Evolutionary conservation across 2,113 vertebrate species (phyloP).

Genomic region (Saccopteryx leptura): DNA sequence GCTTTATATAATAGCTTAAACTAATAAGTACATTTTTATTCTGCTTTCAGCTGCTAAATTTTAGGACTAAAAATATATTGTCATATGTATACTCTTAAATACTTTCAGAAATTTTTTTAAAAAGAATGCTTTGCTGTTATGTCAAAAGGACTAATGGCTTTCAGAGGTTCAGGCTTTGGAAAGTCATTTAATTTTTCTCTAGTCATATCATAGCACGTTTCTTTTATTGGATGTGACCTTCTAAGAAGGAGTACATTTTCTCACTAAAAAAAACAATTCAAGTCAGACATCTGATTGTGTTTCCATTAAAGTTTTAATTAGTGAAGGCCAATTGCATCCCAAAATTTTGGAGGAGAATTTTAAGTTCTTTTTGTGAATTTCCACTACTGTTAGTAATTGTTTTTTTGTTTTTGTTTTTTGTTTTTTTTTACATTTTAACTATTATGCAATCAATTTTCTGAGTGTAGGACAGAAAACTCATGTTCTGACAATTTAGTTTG

Average conservation of each 20-base stretch:
- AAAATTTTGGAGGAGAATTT: conserved; percentile 72
- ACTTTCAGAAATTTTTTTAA: background rate
- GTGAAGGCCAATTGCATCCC: conserved; percentile 39
- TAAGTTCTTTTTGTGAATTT: conserved; percentile 64
- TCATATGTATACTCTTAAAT: background rate
- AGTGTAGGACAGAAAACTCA: conserved; percentile 49
- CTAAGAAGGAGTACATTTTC: background rate
- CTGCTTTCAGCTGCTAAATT: background rate
- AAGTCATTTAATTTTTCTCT: background rate
- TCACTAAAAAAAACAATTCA: conserved; percentile 68
- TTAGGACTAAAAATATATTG: background rate
- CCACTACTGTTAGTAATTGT: background rate
- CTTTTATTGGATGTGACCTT: background rate
- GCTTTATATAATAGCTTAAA: background rate
- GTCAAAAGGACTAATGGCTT: background rate
- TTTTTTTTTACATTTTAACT: conserved; percentile 60
- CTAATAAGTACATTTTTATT: background rate
- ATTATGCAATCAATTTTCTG: conserved; percentile 74
- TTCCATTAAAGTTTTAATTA: conserved; percentile 53
- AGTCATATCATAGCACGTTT: background rate
- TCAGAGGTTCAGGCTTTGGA: background rate
- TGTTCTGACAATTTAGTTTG: conserved; percentile 50
- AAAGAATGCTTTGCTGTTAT: background rate
- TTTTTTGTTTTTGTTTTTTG: too few species aligned
- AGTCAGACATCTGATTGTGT: conserved; percentile 2